Percentiles rank a stretch among this genome's conserved stretches.
These are phyloP conservation scores for Anolis carolinensis DNA, from an alignment of 2,113 vertebrate species.

Conservation along the genomic window DNA sequence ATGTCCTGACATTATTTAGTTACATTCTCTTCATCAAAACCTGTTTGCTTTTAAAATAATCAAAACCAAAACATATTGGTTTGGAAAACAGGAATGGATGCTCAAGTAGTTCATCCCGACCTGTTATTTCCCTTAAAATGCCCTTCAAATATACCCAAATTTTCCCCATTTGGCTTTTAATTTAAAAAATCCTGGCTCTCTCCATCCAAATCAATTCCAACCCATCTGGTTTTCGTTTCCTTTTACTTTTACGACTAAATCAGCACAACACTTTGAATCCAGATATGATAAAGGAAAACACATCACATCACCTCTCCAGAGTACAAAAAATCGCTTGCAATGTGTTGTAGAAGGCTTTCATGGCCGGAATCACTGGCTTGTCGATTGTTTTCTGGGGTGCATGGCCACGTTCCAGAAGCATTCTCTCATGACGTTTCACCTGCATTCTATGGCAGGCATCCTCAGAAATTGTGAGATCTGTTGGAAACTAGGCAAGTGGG, in stretches of 20 bases:
- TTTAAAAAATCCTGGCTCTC: background rate
- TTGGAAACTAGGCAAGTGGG: no score
- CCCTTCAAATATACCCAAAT: conserved; percentile 46
- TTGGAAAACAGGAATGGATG: conserved; percentile 37
- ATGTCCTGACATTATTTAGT: background rate
- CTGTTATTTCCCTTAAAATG: conserved; percentile 30
- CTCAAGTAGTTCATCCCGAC: conserved; percentile 14
- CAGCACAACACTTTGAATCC: conserved; percentile 5
- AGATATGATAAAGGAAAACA: background rate
- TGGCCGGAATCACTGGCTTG: no score
- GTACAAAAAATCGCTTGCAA: no score
- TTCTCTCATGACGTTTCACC: no score
- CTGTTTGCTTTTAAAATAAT: conserved; percentile 23
- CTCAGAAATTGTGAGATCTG: no score
- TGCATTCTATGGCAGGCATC: no score
- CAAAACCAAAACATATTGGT: conserved; percentile 46
- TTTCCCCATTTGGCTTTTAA: conserved; percentile 32
- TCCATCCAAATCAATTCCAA: background rate
- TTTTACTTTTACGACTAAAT: conserved; percentile 22
- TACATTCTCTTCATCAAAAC: conserved; percentile 14
- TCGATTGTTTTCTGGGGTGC: no score
- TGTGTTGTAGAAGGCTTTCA: no score
- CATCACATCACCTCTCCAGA: conserved; percentile 47
- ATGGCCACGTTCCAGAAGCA: no score
- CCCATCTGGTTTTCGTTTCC: background rate